These are phyloP conservation scores for Eulemur albifrons DNA, from an alignment of 2,797 vertebrate species.

Conservation along the genomic window DNA sequence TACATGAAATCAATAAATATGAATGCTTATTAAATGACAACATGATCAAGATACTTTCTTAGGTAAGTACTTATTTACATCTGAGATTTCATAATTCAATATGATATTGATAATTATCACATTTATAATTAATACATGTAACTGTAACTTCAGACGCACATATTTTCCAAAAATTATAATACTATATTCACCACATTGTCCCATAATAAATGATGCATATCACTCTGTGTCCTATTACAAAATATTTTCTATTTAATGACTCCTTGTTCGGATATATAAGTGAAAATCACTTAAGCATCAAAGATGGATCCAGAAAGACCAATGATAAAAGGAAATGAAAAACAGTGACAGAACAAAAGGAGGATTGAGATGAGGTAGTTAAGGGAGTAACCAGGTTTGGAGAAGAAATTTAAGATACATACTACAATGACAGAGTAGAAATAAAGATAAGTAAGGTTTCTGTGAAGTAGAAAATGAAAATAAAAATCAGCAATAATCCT, in stretches of 20 bases:
- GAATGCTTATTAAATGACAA: neutral
- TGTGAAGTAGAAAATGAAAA: neutral
- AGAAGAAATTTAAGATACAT: neutral
- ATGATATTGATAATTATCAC: neutral
- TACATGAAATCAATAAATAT: neutral
- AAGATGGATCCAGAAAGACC: neutral
- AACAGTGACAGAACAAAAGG: neutral
- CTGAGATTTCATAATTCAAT: neutral
- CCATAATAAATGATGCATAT: neutral
- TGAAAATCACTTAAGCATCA: neutral
- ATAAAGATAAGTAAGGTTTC: neutral
- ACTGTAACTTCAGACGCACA: neutral
- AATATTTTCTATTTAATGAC: neutral
- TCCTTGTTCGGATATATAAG: neutral
- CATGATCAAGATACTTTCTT: neutral
- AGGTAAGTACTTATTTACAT: neutral
- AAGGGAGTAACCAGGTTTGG: neutral
- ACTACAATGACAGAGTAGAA: neutral
- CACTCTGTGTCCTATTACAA: neutral
- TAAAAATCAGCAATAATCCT: neutral
- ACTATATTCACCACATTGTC: neutral
- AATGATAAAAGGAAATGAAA: neutral
- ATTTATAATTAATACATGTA: neutral
- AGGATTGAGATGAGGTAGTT: neutral
- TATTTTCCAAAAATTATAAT: neutral